Conservation (phyloP, 2,113 vertebrate species). For the Gobiocypris rarus region DNA sequence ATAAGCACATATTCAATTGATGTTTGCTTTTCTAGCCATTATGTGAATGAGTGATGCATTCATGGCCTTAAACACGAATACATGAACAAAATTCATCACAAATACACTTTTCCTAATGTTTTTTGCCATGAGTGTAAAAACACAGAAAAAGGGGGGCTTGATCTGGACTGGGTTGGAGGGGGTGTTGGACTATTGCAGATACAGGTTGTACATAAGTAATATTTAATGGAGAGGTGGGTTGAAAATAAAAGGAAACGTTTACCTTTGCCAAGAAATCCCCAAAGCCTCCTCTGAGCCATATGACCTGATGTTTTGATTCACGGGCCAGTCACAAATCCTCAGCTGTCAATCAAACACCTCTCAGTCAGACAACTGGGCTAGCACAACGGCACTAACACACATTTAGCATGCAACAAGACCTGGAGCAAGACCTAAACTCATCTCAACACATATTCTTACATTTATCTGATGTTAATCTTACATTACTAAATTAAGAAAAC, state of each 20-base stretch:
- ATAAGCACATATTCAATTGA: background rate
- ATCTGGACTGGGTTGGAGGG: background rate
- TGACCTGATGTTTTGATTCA: slow-evolving; percentile 99
- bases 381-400: slow-evolving; percentile 86
- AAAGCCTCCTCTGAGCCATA: slow-evolving; percentile 99
- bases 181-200: slow-evolving; percentile 66
- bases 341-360: slow-evolving; percentile 99
- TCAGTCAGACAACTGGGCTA: slow-evolving; percentile 98
- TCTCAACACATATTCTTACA: slow-evolving; percentile 47
- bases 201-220: slow-evolving; percentile 62
- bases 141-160: background rate
- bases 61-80: background rate
- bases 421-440: slow-evolving; percentile 40
- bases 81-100: slow-evolving; percentile 10
- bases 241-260: slow-evolving; percentile 99
- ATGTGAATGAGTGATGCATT: background rate
- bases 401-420: slow-evolving; percentile 60
- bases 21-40: background rate
- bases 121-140: slow-evolving; percentile 1
- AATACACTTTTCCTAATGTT: background rate
- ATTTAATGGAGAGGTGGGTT: slow-evolving; percentile 80
- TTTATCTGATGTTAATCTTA: slow-evolving; percentile 27
- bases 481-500: slow-evolving; percentile 37
- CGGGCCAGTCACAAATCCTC: slow-evolving; percentile 99
- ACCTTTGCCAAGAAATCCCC: slow-evolving; percentile 99